Evolutionary conservation across 1,140 invertebrate genomes (phyloP), one percentile per base, ranked within the genome.

Genomic region (Zaprionus ornatus): DNA sequence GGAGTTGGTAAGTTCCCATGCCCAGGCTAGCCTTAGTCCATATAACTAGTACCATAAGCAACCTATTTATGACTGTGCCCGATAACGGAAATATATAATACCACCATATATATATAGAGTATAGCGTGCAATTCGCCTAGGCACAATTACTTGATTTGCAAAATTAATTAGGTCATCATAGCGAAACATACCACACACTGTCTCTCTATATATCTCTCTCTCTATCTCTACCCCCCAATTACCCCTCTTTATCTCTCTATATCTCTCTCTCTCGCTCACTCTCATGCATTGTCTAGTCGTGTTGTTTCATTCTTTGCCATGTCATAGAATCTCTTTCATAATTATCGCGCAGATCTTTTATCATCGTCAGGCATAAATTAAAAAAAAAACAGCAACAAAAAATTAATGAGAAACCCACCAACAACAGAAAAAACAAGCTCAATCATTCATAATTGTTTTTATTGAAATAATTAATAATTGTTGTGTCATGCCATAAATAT

Each of bases 1-100:
- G 96, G 97, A 93, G 97, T 97, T 94, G 97, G 97, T 97, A 95
- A 96, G 96, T 96, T 50, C 2, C 40, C 21, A 17, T 56, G 6
- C 55, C 40, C 56, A 60, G 32, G 13, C 27, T 57, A 71, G 37
- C 9, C 68, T 42, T 50, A 60, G 52, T 48, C 32, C 37, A 19
- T n/a, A 60, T 61, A 61, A 42, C 35, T 50, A 50, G 23, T 23
- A 45, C 6, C 3, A 27, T 55, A 55, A 60, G 40, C 12, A 17
- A 45, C 1, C n/a, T 17, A 45, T 17, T 17, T 45, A 45, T 45
- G 40, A 45, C n/a, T 17, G n/a, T 45, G 40, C 40, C 40, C 40
- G n/a, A 45, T 45, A 45, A 3, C 2, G 40, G 21, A 71, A 3
- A 40, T 23, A 42, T 1, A 19, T 40, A 25, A 27, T 37, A 45